phyloP scores from a whole-genome alignment of 2,113 vertebrate species.

The Amazona guildingii region DNA sequence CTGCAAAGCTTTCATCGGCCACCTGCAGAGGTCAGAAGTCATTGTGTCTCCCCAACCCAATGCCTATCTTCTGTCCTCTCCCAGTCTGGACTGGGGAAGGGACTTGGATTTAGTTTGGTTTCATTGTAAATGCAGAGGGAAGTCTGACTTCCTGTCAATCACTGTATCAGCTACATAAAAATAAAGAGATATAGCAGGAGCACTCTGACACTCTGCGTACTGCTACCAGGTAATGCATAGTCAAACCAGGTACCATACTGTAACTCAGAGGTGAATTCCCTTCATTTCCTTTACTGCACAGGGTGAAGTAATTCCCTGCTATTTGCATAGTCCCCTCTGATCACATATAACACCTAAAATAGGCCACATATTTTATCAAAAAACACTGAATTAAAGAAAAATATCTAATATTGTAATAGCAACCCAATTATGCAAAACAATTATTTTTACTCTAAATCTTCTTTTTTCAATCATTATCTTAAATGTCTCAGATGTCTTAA shows the following conservation, averaged over 20 bases:
- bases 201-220: not conserved
- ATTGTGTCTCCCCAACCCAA: not conserved
- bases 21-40: not conserved
- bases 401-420: not conserved
- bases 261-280: not conserved
- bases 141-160: not conserved
- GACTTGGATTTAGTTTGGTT: not conserved
- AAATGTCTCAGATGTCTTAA: not conserved
- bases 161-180: fast-evolving
- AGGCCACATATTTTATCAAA: not conserved
- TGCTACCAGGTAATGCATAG: not conserved
- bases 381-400: not conserved
- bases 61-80: not conserved
- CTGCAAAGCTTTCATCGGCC: not conserved
- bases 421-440: not conserved
- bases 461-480: not conserved
- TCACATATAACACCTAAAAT: not conserved
- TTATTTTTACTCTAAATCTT: not conserved
- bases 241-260: not conserved
- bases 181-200: not conserved
- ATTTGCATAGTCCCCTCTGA: not conserved
- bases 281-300: not conserved
- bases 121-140: not conserved
- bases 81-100: not conserved
- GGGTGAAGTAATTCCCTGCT: not conserved